Conservation (phyloP, 1,140 invertebrate species). For the Drosophila grimshawi region DNA sequence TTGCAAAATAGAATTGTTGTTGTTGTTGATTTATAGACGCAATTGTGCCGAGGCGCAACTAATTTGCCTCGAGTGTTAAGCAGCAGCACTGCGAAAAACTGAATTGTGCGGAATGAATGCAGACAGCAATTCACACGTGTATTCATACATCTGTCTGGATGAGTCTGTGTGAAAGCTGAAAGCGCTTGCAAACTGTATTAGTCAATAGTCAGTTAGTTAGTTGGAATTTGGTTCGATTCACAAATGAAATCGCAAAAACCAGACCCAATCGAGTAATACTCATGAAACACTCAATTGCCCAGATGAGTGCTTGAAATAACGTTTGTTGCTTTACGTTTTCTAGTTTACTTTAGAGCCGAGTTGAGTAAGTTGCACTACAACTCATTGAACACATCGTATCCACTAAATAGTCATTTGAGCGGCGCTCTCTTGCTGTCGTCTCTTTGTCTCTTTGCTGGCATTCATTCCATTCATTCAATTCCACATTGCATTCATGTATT, state of each 20-base stretch:
- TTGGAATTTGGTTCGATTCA: too few relatives aligned
- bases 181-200: too few relatives aligned
- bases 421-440: too few relatives aligned
- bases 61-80: slow-evolving; percentile 80
- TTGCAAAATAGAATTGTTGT: slow-evolving; percentile 38
- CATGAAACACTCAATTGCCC: slow-evolving; percentile 1
- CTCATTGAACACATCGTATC: too few relatives aligned
- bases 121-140: neutral
- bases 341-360: too few relatives aligned
- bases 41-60: slow-evolving; percentile 73
- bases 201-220: too few relatives aligned
- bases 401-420: too few relatives aligned
- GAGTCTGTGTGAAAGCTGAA: neutral
- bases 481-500: neutral
- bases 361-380: too few relatives aligned
- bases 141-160: slow-evolving; percentile 1
- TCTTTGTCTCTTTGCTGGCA: neutral
- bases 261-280: neutral
- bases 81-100: slow-evolving; percentile 51
- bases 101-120: neutral
- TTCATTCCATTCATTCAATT: slow-evolving; percentile 1
- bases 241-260: too few relatives aligned
- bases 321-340: too few relatives aligned
- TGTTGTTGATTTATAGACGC: slow-evolving; percentile 70
- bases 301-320: too few relatives aligned